Percentiles rank a stretch among this genome's conserved stretches.
Evolutionary conservation across 2,888 invertebrate genomes (phyloP).

Genomic region (Belgica antarctica): DNA sequence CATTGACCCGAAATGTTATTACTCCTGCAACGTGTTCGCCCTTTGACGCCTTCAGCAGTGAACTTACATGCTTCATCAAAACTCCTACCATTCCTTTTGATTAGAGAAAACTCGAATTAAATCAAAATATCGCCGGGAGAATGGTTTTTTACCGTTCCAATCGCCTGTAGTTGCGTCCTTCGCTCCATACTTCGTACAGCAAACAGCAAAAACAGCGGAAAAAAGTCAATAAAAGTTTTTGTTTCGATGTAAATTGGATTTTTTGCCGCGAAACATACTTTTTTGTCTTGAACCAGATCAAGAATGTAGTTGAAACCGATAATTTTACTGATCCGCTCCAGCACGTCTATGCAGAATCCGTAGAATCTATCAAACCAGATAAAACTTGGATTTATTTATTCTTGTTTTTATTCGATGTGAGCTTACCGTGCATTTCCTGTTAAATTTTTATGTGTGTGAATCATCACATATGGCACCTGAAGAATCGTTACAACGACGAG

Average conservation of each 20-base stretch:
- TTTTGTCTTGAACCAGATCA: slow-evolving; percentile 68
- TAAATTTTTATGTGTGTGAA: slow-evolving; percentile 66
- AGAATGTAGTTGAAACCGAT: slow-evolving; percentile 70
- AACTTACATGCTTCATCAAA: slow-evolving; percentile 70
- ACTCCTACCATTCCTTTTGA: slow-evolving; percentile 69
- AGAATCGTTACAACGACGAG: slow-evolving; percentile 49
- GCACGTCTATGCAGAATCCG: slow-evolving; percentile 76
- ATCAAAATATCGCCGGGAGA: no score
- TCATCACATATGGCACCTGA: slow-evolving; percentile 74
- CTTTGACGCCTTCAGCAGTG: no score
- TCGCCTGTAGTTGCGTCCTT: slow-evolving; percentile 70
- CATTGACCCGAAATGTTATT: no score
- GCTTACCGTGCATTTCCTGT: slow-evolving; percentile 60
- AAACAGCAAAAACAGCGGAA: no score
- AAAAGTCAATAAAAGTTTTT: slow-evolving; percentile 10
- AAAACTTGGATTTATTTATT: not conserved
- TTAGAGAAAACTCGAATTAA: not conserved
- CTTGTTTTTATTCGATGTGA: not conserved
- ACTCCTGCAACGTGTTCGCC: no score
- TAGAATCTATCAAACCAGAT: slow-evolving; percentile 61
- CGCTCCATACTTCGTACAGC: slow-evolving; percentile 65
- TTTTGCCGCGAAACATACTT: slow-evolving; percentile 48
- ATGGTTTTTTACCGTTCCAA: slow-evolving; percentile 76
- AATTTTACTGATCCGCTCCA: slow-evolving; percentile 65
- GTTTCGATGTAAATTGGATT: slow-evolving; percentile 8